Evolutionary conservation across 2,797 vertebrate genomes (phyloP).

Genomic region (Smutsia gigantea): DNA sequence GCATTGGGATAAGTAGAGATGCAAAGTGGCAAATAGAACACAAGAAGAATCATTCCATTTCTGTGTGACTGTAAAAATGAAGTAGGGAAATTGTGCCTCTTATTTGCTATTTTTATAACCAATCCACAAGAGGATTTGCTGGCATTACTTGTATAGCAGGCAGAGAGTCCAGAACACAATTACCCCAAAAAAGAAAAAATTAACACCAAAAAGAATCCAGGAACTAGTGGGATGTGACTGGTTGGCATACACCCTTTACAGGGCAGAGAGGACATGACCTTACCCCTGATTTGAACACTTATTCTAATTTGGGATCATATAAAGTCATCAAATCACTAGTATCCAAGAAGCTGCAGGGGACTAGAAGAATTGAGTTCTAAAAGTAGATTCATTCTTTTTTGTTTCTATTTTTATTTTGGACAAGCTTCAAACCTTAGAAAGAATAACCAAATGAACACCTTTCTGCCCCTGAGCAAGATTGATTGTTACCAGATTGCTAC

Average conservation of each 20-base stretch:
- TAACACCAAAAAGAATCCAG: neutral
- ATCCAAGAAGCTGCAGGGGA: neutral
- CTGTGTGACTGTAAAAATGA: neutral
- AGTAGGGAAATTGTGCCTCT: neutral
- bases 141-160: neutral
- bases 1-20: neutral
- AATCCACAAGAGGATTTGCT: conserved; percentile 13
- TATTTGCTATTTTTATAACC: conserved; percentile 28
- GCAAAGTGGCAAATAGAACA: neutral
- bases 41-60: neutral
- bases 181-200: conserved; percentile 13
- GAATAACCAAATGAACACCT: neutral
- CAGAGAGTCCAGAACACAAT: conserved; percentile 34
- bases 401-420: neutral
- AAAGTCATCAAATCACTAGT: neutral
- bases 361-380: neutral
- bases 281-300: neutral
- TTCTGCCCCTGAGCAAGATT: neutral
- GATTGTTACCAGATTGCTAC: neutral
- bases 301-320: neutral
- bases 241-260: neutral
- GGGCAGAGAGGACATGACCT: neutral
- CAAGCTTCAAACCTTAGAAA: conserved; percentile 12
- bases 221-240: neutral
- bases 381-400: neutral